Percentiles rank a stretch among this genome's conserved stretches.
Conservation (phyloP, 2,113 vertebrate species). For the Panurus biarmicus region DNA sequence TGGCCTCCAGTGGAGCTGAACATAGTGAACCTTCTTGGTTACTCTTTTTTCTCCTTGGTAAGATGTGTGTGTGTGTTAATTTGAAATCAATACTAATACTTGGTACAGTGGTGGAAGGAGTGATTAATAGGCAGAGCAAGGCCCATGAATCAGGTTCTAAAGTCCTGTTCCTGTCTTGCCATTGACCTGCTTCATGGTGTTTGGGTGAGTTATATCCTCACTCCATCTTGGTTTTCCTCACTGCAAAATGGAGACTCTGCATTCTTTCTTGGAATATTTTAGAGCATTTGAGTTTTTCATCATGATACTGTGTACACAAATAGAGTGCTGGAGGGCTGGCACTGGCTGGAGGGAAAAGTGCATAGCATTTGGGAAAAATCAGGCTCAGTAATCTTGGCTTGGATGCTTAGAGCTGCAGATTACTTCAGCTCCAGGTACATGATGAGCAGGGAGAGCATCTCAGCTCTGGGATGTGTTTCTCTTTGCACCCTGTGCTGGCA, state of each 20-base stretch:
- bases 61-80: constrained; percentile 6
- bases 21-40: not conserved
- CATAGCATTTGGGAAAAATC: not conserved
- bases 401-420: not conserved
- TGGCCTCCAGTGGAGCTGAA: not conserved
- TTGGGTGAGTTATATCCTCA: not conserved
- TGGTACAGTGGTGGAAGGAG: not conserved
- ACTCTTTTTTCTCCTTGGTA: not conserved
- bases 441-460: not conserved
- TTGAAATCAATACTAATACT: constrained; percentile 40
- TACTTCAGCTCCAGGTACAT: not conserved
- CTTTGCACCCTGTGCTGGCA: not conserved
- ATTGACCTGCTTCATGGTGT: not conserved
- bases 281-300: not conserved
- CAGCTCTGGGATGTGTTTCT: not conserved
- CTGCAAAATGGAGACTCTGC: not conserved
- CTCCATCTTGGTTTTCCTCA: not conserved
- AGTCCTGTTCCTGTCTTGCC: not conserved
- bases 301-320: not conserved
- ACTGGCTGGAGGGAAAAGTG: not conserved
- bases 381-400: not conserved
- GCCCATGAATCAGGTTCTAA: not conserved
- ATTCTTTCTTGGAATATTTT: not conserved
- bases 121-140: not conserved
- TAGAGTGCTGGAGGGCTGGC: not conserved